Evolutionary conservation across 2,113 vertebrate species (phyloP).

Genomic region (Lutjanus erythropterus): DNA sequence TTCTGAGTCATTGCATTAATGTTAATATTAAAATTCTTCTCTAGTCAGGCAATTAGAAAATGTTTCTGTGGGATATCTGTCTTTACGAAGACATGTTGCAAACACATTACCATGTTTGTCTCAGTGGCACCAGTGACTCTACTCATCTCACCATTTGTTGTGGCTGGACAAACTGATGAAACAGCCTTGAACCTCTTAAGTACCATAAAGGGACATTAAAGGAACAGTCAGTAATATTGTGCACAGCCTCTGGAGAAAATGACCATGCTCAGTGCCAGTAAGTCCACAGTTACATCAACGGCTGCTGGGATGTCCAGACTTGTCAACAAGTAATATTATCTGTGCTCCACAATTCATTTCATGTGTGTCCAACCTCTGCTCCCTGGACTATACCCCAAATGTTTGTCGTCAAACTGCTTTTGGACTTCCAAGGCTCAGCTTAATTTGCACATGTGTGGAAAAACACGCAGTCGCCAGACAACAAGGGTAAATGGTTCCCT

Average conservation of each 20-base stretch:
- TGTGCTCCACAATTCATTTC: slow-evolving; percentile 1
- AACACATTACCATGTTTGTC: slow-evolving; percentile 54
- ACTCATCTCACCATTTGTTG: slow-evolving; percentile 51
- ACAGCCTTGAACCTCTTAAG: slow-evolving; percentile 56
- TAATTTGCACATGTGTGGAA: background rate
- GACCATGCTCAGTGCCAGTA: slow-evolving; percentile 13
- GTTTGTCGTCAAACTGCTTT: background rate
- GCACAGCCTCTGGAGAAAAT: slow-evolving; percentile 43
- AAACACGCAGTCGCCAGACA: background rate
- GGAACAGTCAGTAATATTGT: slow-evolving; percentile 58
- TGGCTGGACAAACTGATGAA: slow-evolving; percentile 58
- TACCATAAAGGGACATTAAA: slow-evolving; percentile 63
- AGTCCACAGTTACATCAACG: slow-evolving; percentile 16
- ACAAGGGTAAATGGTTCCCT: background rate
- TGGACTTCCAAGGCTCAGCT: background rate
- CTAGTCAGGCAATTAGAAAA: slow-evolving; percentile 7
- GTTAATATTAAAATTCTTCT: slow-evolving; percentile 27
- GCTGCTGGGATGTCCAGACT: slow-evolving; percentile 8
- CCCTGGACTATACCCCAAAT: slow-evolving; percentile 3
- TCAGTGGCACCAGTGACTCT: slow-evolving; percentile 44
- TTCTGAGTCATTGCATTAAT: slow-evolving; percentile 25
- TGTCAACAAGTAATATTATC: background rate
- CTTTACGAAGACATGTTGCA: slow-evolving; percentile 39
- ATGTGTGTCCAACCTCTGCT: slow-evolving; percentile 20
- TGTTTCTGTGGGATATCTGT: slow-evolving; percentile 34